A percentile compares a stretch with the other conserved stretches of the same genome.
phyloP scores from a whole-genome alignment of 2,797 vertebrate species.

The Phrynocephalus forsythii region DNA sequence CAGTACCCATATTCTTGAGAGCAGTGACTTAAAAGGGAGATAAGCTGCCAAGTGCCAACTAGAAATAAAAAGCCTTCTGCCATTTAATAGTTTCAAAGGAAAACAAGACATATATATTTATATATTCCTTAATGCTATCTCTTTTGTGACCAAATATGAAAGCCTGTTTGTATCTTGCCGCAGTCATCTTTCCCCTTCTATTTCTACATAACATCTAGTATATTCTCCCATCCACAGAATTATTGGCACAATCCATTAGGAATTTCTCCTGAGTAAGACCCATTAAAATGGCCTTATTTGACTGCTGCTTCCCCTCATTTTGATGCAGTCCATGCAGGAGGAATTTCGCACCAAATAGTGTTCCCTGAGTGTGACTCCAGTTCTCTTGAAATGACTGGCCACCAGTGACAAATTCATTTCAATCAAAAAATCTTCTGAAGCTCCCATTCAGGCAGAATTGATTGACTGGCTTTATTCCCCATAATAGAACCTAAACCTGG shows the following conservation, averaged over 20 bases:
- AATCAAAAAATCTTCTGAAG: no score
- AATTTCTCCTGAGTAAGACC: not conserved
- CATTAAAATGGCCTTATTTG: not conserved
- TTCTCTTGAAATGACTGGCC: not conserved
- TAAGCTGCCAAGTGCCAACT: constrained; percentile 14
- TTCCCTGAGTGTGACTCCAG: not conserved
- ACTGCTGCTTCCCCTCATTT: not conserved
- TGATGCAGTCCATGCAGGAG: not conserved
- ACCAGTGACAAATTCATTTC: not conserved
- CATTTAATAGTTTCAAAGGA: not conserved
- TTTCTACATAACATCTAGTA: not conserved
- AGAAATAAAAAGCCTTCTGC: constrained; percentile 7
- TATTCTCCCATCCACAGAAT: not conserved
- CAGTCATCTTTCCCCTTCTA: not conserved
- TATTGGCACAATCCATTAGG: not conserved
- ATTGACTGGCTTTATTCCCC: not conserved
- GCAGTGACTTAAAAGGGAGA: not conserved
- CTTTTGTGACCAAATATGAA: constrained; percentile 9
- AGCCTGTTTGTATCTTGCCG: not conserved
- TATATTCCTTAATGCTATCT: constrained; percentile 10
- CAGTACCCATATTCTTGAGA: not conserved
- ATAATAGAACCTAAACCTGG: no score
- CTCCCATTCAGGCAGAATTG: not conserved
- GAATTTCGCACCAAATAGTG: not conserved
- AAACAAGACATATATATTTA: constrained; percentile 10